A percentile compares a stretch with the other conserved stretches of the same genome.
These are phyloP conservation scores for Nanorana parkeri DNA, from an alignment of 2,113 vertebrate species.

Conservation along the genomic window DNA sequence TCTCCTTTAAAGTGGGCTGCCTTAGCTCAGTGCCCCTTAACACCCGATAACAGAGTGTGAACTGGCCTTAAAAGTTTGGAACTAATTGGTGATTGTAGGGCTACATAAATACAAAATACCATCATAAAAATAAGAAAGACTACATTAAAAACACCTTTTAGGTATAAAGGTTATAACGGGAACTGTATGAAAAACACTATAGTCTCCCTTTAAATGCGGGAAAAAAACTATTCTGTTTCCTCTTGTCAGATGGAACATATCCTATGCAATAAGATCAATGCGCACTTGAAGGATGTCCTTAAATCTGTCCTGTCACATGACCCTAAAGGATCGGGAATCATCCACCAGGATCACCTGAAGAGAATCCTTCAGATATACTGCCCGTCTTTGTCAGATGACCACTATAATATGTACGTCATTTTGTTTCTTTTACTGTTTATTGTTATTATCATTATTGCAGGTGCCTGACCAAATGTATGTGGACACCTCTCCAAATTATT, in stretches of 20 bases:
- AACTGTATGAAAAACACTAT: not conserved
- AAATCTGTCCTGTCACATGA: slow-evolving; percentile 62
- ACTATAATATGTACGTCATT: slow-evolving; percentile 66
- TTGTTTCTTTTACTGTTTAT: no score
- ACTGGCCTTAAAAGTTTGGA: no score
- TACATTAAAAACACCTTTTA: no score
- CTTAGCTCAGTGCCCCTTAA: no score
- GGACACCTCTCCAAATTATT: not conserved
- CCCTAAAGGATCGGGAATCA: slow-evolving; percentile 46
- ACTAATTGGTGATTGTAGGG: no score
- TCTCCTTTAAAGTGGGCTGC: no score
- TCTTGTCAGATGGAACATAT: slow-evolving; percentile 63
- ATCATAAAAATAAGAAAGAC: no score
- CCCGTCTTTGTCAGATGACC: slow-evolving; percentile 63
- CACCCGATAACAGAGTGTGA: no score
- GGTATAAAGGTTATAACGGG: no score
- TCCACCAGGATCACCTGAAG: slow-evolving; percentile 64
- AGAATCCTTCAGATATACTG: slow-evolving; percentile 63
- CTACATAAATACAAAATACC: not conserved
- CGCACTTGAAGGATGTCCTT: slow-evolving; percentile 61
- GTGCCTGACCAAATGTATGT: not conserved
- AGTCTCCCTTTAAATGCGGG: not conserved
- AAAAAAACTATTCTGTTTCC: not conserved
- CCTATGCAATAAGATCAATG: slow-evolving; percentile 60
- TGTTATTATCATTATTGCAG: not conserved